Evolutionary conservation across 2,888 invertebrate species (phyloP).

Genomic region (Agrenia bidenticulata): DNA sequence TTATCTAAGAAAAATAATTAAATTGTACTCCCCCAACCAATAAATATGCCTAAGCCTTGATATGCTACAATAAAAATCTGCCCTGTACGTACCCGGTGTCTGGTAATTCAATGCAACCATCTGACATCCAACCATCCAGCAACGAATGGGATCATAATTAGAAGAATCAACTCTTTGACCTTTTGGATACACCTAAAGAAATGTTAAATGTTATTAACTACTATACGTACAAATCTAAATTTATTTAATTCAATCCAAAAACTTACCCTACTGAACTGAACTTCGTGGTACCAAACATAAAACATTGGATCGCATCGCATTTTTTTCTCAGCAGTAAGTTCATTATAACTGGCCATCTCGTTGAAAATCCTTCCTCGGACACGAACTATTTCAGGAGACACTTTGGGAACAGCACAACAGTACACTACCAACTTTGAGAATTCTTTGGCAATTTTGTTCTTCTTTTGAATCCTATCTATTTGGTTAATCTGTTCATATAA

Average conservation of each 20-base stretch:
- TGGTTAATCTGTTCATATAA: slow-evolving; percentile 16
- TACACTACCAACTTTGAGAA: slow-evolving; percentile 96
- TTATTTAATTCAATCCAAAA: too few relatives aligned
- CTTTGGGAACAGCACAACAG: slow-evolving; percentile 69
- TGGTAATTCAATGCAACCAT: slow-evolving; percentile 98
- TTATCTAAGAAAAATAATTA: slow-evolving; percentile 64
- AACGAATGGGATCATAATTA: slow-evolving; percentile 89
- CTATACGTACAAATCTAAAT: slow-evolving; percentile 3
- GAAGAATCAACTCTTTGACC: slow-evolving; percentile 92
- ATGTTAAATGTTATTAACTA: not conserved
- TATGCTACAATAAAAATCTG: not conserved
- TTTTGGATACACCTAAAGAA: slow-evolving; percentile 67
- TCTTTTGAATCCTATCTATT: slow-evolving; percentile 76
- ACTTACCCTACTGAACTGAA: slow-evolving; percentile 52
- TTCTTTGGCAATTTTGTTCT: slow-evolving; percentile 86
- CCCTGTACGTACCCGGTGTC: slow-evolving; percentile 63
- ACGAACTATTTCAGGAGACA: slow-evolving; percentile 73
- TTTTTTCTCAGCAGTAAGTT: slow-evolving; percentile 86
- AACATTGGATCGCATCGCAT: slow-evolving; percentile 75
- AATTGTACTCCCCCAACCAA: too few relatives aligned
- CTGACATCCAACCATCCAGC: slow-evolving; percentile 96
- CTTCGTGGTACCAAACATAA: slow-evolving; percentile 75
- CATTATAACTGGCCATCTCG: slow-evolving; percentile 98
- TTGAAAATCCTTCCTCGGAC: slow-evolving; percentile 72
- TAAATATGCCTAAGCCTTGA: not conserved